These are phyloP conservation scores for Hyperoplus immaculatus DNA, from an alignment of 2,797 vertebrate genomes.

Conservation along the genomic window DNA sequence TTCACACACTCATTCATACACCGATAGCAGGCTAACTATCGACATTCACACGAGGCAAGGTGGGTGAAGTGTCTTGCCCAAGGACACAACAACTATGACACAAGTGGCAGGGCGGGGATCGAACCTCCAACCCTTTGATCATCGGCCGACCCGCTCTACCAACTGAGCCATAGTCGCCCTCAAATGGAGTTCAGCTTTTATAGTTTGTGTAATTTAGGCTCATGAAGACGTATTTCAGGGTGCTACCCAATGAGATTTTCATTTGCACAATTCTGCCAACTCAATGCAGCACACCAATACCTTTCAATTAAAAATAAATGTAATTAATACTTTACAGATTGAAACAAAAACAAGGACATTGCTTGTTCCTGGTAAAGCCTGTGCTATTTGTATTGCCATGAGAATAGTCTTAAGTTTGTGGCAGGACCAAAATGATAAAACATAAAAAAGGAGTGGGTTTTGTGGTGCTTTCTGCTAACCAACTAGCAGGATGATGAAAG, in stretches of 20 bases:
- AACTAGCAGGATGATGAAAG: conserved; percentile 7
- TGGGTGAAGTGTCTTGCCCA: too few relatives aligned
- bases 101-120: too few relatives aligned
- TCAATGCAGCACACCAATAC: conserved; percentile 18
- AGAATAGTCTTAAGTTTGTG: too few relatives aligned
- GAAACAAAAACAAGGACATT: background rate
- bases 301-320: background rate
- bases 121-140: too few relatives aligned
- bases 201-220: background rate
- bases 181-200: background rate
- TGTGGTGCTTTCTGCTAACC: background rate
- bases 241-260: background rate
- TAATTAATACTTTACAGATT: background rate
- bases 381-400: conserved; percentile 2
- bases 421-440: too few relatives aligned
- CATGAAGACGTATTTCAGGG: background rate
- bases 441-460: background rate
- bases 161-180: too few relatives aligned
- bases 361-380: background rate
- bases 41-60: too few relatives aligned
- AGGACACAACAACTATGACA: too few relatives aligned
- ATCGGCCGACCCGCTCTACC: too few relatives aligned
- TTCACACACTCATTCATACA: too few relatives aligned
- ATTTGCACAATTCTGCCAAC: conserved; percentile 8
- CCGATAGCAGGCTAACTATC: too few relatives aligned